Conservation (phyloP, 2,797 vertebrate species). For the Rhabdophis nuchalis region DNA sequence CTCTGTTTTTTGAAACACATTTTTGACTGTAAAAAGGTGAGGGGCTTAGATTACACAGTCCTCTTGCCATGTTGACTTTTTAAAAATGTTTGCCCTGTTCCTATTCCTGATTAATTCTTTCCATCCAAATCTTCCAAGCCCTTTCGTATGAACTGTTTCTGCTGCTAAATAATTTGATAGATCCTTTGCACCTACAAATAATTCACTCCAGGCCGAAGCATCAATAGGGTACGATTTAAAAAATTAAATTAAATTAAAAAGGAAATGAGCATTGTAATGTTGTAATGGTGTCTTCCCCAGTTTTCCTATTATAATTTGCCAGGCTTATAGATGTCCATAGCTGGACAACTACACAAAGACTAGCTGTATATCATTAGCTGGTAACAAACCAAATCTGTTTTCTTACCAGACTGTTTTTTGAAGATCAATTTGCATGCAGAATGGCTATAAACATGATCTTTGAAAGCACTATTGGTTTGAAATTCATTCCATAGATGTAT, state of each 20-base stretch:
- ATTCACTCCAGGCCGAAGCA: not conserved
- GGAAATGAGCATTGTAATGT: not conserved
- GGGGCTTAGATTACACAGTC: not conserved
- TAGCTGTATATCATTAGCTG: conserved; percentile 49
- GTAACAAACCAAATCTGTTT: conserved; percentile 34
- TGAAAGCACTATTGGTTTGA: conserved; percentile 36
- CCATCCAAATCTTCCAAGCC: not conserved
- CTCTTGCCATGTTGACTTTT: not conserved
- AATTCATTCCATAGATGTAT: not conserved
- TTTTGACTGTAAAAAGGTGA: not conserved
- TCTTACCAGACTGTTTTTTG: conserved; percentile 51
- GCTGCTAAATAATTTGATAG: not conserved
- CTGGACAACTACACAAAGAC: not conserved
- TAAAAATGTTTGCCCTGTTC: not conserved
- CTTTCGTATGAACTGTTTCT: not conserved
- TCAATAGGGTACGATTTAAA: not conserved
- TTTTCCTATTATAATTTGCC: not conserved
- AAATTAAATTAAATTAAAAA: too few relatives aligned
- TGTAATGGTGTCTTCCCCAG: not conserved
- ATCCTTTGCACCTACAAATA: not conserved
- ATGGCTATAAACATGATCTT: conserved; percentile 14
- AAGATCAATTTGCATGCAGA: not conserved
- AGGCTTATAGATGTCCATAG: not conserved
- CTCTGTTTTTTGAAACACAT: not conserved
- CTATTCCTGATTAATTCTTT: not conserved